A percentile compares a stretch with the other conserved stretches of the same genome.
These are phyloP conservation scores for Rhingia rostrata DNA, from an alignment of 2,888 invertebrate genomes.

Conservation along the genomic window DNA sequence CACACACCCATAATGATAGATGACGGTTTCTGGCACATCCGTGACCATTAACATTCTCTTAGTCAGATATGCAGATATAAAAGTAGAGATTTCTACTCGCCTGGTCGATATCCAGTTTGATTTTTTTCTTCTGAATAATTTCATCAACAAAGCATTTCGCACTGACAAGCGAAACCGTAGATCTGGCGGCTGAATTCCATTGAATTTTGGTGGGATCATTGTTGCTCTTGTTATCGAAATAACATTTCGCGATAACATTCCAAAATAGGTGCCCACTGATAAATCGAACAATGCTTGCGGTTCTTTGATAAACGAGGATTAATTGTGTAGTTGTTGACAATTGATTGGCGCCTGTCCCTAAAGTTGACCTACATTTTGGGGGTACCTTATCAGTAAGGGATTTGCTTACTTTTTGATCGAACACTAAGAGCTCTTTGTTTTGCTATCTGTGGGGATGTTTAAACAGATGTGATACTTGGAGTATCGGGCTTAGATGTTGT, in stretches of 20 bases:
- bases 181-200: too few species aligned
- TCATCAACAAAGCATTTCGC: too few species aligned
- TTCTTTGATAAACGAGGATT: conserved; percentile 1
- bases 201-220: too few species aligned
- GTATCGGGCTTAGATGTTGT: too few species aligned
- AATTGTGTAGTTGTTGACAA: not conserved
- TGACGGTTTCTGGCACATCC: conserved; percentile 28
- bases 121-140: too few species aligned
- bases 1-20: conserved; percentile 6
- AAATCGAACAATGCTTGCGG: not conserved
- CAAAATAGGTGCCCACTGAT: conserved; percentile 3
- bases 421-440: not conserved
- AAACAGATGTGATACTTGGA: not conserved
- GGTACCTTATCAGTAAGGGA: not conserved
- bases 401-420: not conserved
- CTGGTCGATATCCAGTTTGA: conserved; percentile 40
- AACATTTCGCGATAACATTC: conserved; percentile 9
- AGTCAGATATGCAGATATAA: conserved; percentile 32
- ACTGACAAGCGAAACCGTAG: too few species aligned
- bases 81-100: conserved; percentile 3
- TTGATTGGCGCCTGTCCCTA: conserved; percentile 7
- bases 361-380: not conserved
- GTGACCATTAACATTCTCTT: conserved; percentile 47
- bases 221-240: not conserved
- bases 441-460: too few species aligned